These are phyloP conservation scores for Rhinolophus ferrumequinum DNA, from an alignment of 2,113 vertebrate genomes.

Conservation along the genomic window DNA sequence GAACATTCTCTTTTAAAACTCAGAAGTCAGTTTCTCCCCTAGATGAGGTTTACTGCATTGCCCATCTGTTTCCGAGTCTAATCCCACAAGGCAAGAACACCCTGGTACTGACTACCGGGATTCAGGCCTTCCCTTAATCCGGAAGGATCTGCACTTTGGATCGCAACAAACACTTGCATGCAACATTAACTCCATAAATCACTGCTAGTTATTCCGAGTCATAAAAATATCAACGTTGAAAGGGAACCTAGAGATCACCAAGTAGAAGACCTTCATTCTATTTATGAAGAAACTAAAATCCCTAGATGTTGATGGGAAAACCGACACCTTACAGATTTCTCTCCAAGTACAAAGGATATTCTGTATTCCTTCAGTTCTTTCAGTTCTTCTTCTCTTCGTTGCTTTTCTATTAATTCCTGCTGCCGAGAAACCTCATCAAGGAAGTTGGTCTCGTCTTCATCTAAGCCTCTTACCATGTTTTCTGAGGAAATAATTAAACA, in stretches of 20 bases:
- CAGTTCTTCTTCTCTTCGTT: constrained; percentile 95
- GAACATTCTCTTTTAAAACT: constrained; percentile 38
- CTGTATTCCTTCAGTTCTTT: constrained; percentile 95
- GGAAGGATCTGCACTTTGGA: neutral
- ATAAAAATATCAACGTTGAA: neutral
- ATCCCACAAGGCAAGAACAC: constrained; percentile 10
- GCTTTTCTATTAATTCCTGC: constrained; percentile 95
- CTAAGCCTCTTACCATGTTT: constrained; percentile 99
- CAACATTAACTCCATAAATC: neutral
- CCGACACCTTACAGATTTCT: neutral
- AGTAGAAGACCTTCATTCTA: neutral
- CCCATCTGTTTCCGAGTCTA: constrained; percentile 34
- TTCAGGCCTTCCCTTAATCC: constrained; percentile 40
- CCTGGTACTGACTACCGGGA: neutral
- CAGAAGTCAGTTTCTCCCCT: constrained; percentile 17
- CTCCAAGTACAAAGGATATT: constrained; percentile 93
- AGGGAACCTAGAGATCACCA: neutral
- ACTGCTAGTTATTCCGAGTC: neutral
- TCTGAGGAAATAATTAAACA: constrained; percentile 86
- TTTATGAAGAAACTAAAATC: neutral
- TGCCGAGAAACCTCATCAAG: constrained; percentile 98
- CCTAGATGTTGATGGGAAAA: neutral
- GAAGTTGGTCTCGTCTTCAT: constrained; percentile 96
- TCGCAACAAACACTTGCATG: neutral
- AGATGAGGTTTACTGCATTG: neutral